phyloP scores from a whole-genome alignment of 2,888 invertebrate genomes.

The Plutella xylostella region DNA sequence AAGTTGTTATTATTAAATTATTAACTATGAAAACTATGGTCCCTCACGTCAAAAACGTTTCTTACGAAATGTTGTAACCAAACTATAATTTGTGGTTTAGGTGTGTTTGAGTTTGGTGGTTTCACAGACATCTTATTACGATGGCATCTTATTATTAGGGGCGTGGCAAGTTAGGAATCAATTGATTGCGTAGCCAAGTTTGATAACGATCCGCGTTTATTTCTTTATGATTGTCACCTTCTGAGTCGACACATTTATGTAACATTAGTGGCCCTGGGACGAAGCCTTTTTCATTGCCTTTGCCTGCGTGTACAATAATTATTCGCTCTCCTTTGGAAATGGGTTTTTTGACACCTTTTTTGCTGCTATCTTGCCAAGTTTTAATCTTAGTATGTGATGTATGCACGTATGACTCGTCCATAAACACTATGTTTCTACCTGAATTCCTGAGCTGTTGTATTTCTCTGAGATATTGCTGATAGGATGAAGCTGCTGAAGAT shows the following conservation, averaged over 20 bases:
- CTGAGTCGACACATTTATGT: constrained; percentile 6
- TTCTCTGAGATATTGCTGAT: constrained; percentile 5
- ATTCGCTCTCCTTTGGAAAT: constrained; percentile 9
- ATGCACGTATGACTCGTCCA: constrained; percentile 10
- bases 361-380: constrained; percentile 7
- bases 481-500: no score
- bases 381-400: constrained; percentile 8
- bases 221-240: constrained; percentile 11
- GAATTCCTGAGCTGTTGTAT: constrained; percentile 8
- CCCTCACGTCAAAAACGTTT: no score
- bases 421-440: constrained; percentile 12
- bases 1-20: no score
- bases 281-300: constrained; percentile 11
- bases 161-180: constrained; percentile 7
- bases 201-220: constrained; percentile 9
- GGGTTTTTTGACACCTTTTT: constrained; percentile 8
- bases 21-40: no score
- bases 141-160: constrained; percentile 3
- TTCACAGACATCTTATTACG: constrained; percentile 9
- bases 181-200: constrained; percentile 7
- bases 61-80: constrained; percentile 8
- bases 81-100: constrained; percentile 7
- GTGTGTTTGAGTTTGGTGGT: constrained; percentile 9
- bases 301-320: constrained; percentile 11
- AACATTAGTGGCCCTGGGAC: constrained; percentile 6